These are phyloP conservation scores for Thymelicus lineola DNA, from an alignment of 2,888 invertebrate genomes.

Conservation along the genomic window DNA sequence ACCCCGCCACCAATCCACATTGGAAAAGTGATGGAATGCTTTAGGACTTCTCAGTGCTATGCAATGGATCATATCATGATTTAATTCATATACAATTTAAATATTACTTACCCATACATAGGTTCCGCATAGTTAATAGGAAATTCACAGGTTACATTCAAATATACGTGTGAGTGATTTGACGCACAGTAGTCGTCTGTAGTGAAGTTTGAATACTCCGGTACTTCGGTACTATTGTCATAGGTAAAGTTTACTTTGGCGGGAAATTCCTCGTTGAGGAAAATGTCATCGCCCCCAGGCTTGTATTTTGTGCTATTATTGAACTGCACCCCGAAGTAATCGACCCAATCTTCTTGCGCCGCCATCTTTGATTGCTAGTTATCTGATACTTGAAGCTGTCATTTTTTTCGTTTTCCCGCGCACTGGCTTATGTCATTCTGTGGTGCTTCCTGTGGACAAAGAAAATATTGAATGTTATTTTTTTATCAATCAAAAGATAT, in stretches of 20 bases:
- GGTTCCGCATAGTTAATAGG: slow-evolving; percentile 87
- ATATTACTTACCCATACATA: slow-evolving; percentile 82
- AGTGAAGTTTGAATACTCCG: slow-evolving; percentile 67
- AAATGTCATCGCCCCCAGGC: slow-evolving; percentile 42
- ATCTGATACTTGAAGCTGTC: slow-evolving; percentile 54
- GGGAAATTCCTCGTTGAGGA: slow-evolving; percentile 34
- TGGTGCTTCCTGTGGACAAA: slow-evolving; percentile 53
- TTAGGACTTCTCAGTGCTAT: too few relatives aligned
- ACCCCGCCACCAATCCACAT: too few relatives aligned
- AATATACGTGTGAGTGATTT: slow-evolving; percentile 73
- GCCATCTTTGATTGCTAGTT: slow-evolving; percentile 66
- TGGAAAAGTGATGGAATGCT: too few relatives aligned
- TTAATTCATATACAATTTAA: too few relatives aligned
- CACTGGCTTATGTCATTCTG: slow-evolving; percentile 43
- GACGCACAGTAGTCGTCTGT: slow-evolving; percentile 73
- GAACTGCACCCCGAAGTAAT: slow-evolving; percentile 56
- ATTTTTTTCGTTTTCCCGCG: slow-evolving; percentile 48
- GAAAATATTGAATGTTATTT: slow-evolving; percentile 21
- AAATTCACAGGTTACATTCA: slow-evolving; percentile 88
- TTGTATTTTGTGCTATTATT: slow-evolving; percentile 50
- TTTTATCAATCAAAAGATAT: not conserved
- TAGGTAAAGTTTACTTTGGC: slow-evolving; percentile 55
- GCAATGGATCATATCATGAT: too few relatives aligned
- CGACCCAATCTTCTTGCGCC: slow-evolving; percentile 64
- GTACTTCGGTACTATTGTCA: slow-evolving; percentile 57